Base-by-base conservation (phyloP, 2,113 vertebrate species). In the Myocastor coypus region DNA sequence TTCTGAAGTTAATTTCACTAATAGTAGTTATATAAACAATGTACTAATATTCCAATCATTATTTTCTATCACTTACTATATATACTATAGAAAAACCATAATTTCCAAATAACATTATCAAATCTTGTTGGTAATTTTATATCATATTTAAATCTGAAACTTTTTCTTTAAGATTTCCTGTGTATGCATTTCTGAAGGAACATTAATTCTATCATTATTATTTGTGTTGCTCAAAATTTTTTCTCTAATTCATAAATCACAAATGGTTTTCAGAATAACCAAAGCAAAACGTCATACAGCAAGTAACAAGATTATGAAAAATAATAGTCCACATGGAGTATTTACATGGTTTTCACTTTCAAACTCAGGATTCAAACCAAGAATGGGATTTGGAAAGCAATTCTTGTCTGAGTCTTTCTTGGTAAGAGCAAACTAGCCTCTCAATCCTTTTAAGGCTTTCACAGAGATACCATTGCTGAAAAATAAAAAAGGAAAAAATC, bases 71-170 rank as follows among this genome's bases (percentile, higher is more conserved):
- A 92, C 89, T 86, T 97, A 89, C 84, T 96, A 82, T 97, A 96
- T 90, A 59, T 96, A 88, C 83, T 96, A 87, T 96, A 91, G 77
- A 92, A 97, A 97, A 97, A 97, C 83, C 75, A 89, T 55, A 96
- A 94, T 98, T 98, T 97, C 17, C 89, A 98, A 97, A 97, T 96
- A 97, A 91, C 97, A 97, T 96, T 97, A 95, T 89, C 84, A 61
- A 4, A 90, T 97, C 97, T 98, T 95, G 77, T 93, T 93, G 92
- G 73, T 63, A 97, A 94, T 71, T 87, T 97, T 93, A 95, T 97
- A 97, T 97, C 96, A 95, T 84, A 95, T 97, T 55, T 73, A 92
- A 96, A 59, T 80, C 24, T 88, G 97, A 91, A 91, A 83, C 61
- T 73, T 94, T 52, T 75, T 94, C 82, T 93, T 85, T 83, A 95